phyloP scores from a whole-genome alignment of 2,113 vertebrate genomes.

The Macquaria australasica region DNA sequence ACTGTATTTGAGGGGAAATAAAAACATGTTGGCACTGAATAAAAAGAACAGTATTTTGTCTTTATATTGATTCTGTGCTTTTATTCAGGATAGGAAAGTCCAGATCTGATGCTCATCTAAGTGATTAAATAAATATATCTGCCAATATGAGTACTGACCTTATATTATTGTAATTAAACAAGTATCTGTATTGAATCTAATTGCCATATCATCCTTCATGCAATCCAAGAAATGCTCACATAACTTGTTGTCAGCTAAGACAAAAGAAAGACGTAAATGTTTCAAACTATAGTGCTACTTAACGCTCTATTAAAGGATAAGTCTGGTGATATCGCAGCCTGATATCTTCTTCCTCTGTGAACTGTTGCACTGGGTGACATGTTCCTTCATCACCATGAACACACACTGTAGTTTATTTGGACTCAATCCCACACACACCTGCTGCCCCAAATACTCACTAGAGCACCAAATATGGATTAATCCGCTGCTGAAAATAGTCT shows the following conservation, averaged over 20 bases:
- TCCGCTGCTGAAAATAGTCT: neutral
- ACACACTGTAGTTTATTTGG: too few relatives aligned
- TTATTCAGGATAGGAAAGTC: neutral
- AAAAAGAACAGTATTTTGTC: neutral
- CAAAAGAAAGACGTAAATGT: neutral
- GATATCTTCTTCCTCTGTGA: too few relatives aligned
- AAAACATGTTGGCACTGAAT: neutral
- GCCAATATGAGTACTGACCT: too few relatives aligned
- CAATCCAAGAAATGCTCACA: neutral
- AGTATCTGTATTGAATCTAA: neutral
- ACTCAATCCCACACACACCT: neutral
- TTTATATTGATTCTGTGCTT: neutral
- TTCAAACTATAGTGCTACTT: neutral
- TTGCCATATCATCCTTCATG: neutral
- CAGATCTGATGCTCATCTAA: neutral
- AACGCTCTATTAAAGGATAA: neutral
- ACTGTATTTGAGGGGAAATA: neutral
- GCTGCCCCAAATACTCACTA: neutral
- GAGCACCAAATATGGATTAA: neutral
- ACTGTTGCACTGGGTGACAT: too few relatives aligned
- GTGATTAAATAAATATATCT: too few relatives aligned
- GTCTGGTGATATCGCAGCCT: too few relatives aligned
- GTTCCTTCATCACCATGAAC: too few relatives aligned
- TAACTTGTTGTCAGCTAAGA: too few relatives aligned
- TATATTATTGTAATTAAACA: too few relatives aligned